Conservation (phyloP, 2,888 invertebrate genomes). For the Hydroisotoma schaefferi region DNA sequence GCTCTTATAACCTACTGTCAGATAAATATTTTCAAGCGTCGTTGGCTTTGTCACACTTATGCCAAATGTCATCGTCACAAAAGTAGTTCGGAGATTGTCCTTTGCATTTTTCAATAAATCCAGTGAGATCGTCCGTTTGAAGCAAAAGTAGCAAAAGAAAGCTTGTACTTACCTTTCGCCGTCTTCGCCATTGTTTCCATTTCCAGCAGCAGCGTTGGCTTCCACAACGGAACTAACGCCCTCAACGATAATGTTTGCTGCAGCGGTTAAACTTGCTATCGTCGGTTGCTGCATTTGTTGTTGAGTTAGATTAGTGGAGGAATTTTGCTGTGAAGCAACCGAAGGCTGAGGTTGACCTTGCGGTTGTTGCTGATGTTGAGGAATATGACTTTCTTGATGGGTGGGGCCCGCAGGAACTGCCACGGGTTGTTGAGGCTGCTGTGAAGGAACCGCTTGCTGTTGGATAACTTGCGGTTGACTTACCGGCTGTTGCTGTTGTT, state of each 20-base stretch:
- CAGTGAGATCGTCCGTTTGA: background rate
- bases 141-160: background rate
- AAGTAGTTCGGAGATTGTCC: background rate
- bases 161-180: constrained; percentile 53
- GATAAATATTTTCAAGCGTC: no score
- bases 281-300: background rate
- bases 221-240: constrained; percentile 50
- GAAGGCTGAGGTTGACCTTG: constrained; percentile 14
- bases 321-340: constrained; percentile 8
- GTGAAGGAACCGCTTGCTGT: constrained; percentile 9
- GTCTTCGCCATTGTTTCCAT: constrained; percentile 52
- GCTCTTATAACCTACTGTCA: no score
- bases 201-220: constrained; percentile 53
- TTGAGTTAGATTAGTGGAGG: constrained; percentile 1
- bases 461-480: no score
- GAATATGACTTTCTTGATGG: background rate
- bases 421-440: constrained; percentile 13
- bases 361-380: constrained; percentile 32
- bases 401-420: background rate
- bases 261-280: constrained; percentile 29
- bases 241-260: constrained; percentile 35
- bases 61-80: background rate
- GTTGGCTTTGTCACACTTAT: background rate
- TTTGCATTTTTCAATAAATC: background rate
- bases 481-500: constrained; percentile 5